Evolutionary conservation across 2,113 vertebrate species (phyloP).

Genomic region (Athene cunicularia): DNA sequence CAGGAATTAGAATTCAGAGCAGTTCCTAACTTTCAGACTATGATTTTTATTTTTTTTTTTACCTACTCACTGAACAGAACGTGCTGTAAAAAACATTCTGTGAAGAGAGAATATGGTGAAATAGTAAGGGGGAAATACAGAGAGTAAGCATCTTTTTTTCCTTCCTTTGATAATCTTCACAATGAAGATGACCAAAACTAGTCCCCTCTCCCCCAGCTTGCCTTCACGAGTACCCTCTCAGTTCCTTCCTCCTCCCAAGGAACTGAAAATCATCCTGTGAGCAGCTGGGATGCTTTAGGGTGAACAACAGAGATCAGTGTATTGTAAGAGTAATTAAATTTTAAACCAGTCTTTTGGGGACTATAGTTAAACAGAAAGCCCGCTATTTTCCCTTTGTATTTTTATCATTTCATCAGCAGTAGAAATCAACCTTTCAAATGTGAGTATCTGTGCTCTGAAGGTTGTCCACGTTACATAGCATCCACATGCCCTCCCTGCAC

Average conservation of each 20-base stretch:
- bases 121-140: not conserved
- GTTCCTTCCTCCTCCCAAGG: not conserved
- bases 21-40: conserved; percentile 9
- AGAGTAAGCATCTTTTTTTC: not conserved
- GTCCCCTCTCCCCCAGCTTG: not conserved
- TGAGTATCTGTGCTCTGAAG: not conserved
- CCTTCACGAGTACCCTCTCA: not conserved
- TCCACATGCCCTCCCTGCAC: not conserved
- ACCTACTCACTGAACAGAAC: conserved; percentile 6
- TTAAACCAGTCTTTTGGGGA: not conserved
- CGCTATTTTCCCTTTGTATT: not conserved
- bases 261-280: not conserved
- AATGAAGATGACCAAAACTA: not conserved
- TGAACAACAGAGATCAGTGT: not conserved
- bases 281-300: conserved; percentile 3
- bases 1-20: conserved; percentile 32
- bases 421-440: not conserved
- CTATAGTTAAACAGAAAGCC: not conserved
- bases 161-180: not conserved
- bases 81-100: not conserved
- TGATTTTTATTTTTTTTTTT: not conserved
- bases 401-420: not conserved
- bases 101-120: not conserved
- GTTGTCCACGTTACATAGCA: not conserved
- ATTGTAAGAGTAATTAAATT: not conserved